Conservation (phyloP, 1,140 invertebrate species). For the Drosophila tropicalis region DNA sequence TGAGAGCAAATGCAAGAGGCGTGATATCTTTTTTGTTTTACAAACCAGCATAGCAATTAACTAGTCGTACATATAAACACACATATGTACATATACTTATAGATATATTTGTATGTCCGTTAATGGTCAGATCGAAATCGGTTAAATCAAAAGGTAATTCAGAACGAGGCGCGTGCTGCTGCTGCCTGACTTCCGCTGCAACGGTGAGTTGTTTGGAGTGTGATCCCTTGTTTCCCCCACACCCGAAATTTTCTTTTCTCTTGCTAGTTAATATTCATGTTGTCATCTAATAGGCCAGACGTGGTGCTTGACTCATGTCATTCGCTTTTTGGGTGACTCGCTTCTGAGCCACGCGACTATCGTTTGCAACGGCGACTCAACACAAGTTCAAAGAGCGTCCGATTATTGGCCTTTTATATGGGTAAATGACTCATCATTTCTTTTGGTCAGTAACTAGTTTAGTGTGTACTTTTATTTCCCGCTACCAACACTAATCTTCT, state of each 20-base stretch:
- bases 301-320: slow-evolving; percentile 74
- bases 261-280: slow-evolving; percentile 72
- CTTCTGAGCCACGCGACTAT: slow-evolving; percentile 53
- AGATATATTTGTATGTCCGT: not conserved
- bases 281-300: slow-evolving; percentile 57
- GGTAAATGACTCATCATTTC: slow-evolving; percentile 58
- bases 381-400: slow-evolving; percentile 65
- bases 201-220: slow-evolving; percentile 11
- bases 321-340: slow-evolving; percentile 38
- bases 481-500: slow-evolving; percentile 46
- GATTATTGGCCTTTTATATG: slow-evolving; percentile 44
- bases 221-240: slow-evolving; percentile 24
- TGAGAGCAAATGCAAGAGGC: slow-evolving; percentile 31
- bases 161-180: slow-evolving; percentile 52
- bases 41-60: slow-evolving; percentile 14
- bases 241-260: not conserved
- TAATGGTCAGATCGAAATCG: slow-evolving; percentile 37
- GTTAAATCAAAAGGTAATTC: slow-evolving; percentile 50
- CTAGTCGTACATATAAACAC: not conserved
- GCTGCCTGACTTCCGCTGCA: slow-evolving; percentile 66
- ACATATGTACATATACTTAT: not conserved
- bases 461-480: not conserved
- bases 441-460: slow-evolving; percentile 4
- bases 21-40: slow-evolving; percentile 28
- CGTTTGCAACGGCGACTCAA: not conserved